These are phyloP conservation scores for Acrocyrtus sp. DNA, from an alignment of 2,888 invertebrate genomes.

Conservation along the genomic window DNA sequence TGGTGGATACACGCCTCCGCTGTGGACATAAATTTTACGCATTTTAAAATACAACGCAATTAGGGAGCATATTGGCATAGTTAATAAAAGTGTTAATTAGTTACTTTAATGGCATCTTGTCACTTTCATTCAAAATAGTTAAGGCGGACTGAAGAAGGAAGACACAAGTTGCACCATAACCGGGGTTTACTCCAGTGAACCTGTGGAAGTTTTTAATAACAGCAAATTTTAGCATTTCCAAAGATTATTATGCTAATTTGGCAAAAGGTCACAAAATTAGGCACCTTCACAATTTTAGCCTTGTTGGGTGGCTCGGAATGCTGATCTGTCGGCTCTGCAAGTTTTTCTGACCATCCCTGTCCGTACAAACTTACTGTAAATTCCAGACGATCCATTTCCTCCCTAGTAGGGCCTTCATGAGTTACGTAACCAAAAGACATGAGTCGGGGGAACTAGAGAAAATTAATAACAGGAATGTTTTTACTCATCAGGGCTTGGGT, in stretches of 20 bases:
- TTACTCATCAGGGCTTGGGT: neutral
- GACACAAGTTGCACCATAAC: constrained; percentile 84
- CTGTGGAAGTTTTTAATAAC: constrained; percentile 65
- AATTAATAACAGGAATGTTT: neutral
- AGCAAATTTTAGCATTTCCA: too few relatives aligned
- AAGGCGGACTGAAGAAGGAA: constrained; percentile 79
- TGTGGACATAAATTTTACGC: too few relatives aligned
- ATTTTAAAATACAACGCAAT: too few relatives aligned
- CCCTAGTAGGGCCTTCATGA: constrained; percentile 71
- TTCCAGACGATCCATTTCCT: constrained; percentile 71
- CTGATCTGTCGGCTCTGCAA: constrained; percentile 71
- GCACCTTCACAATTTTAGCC: constrained; percentile 75
- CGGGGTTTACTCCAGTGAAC: constrained; percentile 76
- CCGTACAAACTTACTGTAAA: constrained; percentile 69
- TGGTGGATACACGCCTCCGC: constrained; percentile 88
- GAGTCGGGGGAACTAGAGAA: constrained; percentile 72
- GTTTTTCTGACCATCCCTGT: constrained; percentile 80
- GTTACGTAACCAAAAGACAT: constrained; percentile 78
- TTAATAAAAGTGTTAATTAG: too few relatives aligned
- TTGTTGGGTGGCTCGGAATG: constrained; percentile 74
- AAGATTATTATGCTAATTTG: too few relatives aligned
- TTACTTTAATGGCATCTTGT: constrained; percentile 80
- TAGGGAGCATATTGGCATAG: too few relatives aligned
- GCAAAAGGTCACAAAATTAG: too few relatives aligned
- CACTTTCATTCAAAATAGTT: constrained; percentile 78